Base-by-base conservation (phyloP, 2,797 vertebrate species). In the Sus cebifrons region DNA sequence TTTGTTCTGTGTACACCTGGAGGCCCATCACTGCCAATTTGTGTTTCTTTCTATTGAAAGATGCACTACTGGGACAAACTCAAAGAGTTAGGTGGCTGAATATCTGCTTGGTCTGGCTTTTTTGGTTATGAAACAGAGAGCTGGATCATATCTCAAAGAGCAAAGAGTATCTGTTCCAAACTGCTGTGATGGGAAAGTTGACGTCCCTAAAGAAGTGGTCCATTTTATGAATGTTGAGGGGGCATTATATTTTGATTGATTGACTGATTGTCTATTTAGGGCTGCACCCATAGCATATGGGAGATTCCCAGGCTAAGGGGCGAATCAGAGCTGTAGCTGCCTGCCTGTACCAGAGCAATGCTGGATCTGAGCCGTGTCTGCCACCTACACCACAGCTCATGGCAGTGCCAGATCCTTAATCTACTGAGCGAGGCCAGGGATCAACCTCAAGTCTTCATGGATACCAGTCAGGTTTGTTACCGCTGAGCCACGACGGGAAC, bases 1-100 rank as follows among this genome's bases (percentile, higher is more conserved):
- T 73, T 75, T 75, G 12, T 65, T 75, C 23, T 70, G 4, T 25
- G 4, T 25, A 3, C 20, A 54, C 3, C 40, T 89, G 21, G 15
- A 54, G 18, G 12, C 17, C 6, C 29, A 29, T 12, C 14, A 23
- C 5, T 21, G 54, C 16, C 29, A 56, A 29, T 56, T 29, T 86
- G 75, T 86, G 60, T 56, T 67, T 71, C n/a, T 81, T 91, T 89
- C 16, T n/a, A 12, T 36, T 78, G 58, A 40, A 88, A 84, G 49
- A 86, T 32, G 17, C 27, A 62, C 58, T 70, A 54, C 70, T 64
- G 44, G n/a, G 54, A 40, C 27, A 56, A 60, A 25, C 23, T n/a
- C 78, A 27, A 78, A 77, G 16, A 85, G 40, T 52, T 77, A 62
- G 75, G 58, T 27, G 40, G 10, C 32, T 95, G n/a, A 64, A n/a